A percentile compares a stretch with the other conserved stretches of the same genome.
Conservation (phyloP, 2,113 vertebrate genomes). For the Herpetotheres cachinnans region DNA sequence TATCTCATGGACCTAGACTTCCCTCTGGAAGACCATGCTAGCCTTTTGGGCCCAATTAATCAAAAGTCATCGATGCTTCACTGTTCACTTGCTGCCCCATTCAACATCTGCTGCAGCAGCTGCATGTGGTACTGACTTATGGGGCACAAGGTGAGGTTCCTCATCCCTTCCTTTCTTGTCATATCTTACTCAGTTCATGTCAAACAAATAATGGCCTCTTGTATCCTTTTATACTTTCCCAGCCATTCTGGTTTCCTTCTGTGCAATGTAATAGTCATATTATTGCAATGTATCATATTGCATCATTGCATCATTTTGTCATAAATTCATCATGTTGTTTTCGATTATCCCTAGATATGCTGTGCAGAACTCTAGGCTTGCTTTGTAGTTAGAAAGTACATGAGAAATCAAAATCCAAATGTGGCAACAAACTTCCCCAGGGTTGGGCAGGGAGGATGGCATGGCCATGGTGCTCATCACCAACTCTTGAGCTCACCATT, state of each 20-base stretch:
- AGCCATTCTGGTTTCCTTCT: not conserved
- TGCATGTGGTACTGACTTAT: not conserved
- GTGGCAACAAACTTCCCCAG: not conserved
- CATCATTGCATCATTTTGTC: not conserved
- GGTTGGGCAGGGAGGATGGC: not conserved
- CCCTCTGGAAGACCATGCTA: not conserved
- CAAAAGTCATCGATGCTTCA: not conserved
- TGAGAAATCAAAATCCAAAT: not conserved
- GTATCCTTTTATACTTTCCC: not conserved
- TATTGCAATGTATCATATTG: not conserved
- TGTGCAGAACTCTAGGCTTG: not conserved
- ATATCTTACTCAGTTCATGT: not conserved
- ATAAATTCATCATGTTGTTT: not conserved
- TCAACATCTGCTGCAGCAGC: not conserved
- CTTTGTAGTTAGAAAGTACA: not conserved
- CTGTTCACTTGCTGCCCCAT: not conserved
- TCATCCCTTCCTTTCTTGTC: not conserved
- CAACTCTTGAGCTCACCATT: not conserved
- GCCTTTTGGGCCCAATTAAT: not conserved
- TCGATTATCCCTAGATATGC: not conserved
- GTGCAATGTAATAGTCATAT: not conserved
- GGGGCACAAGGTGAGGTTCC: not conserved
- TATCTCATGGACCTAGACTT: not conserved
- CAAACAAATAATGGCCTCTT: not conserved
- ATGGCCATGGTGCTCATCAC: not conserved